A percentile compares a stretch with the other conserved stretches of the same genome.
These are phyloP conservation scores for Rapana venosa DNA, from an alignment of 2,888 invertebrate genomes.

Conservation along the genomic window DNA sequence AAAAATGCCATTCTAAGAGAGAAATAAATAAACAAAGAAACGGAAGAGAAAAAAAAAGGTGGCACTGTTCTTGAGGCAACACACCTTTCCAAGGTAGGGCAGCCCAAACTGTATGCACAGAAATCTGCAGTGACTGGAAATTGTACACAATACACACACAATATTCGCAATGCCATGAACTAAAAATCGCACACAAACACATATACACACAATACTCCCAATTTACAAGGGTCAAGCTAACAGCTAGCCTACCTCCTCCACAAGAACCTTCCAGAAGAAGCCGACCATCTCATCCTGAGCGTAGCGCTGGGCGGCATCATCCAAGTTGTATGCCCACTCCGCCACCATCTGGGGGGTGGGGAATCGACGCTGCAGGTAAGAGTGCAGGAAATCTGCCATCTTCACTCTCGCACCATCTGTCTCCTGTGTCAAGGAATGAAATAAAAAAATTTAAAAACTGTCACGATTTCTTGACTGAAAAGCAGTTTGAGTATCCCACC, in stretches of 20 bases:
- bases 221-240: too few relatives aligned
- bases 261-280: conserved; percentile 73
- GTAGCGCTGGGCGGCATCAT: conserved; percentile 75
- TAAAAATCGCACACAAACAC: too few relatives aligned
- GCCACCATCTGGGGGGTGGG: conserved; percentile 72
- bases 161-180: too few relatives aligned
- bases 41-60: too few relatives aligned
- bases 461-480: background rate
- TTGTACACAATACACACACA: too few relatives aligned
- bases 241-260: conserved; percentile 62
- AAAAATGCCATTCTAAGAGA: too few relatives aligned
- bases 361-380: conserved; percentile 72
- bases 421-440: background rate
- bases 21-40: too few relatives aligned
- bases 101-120: too few relatives aligned
- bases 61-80: too few relatives aligned
- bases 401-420: conserved; percentile 52
- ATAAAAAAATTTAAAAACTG: background rate
- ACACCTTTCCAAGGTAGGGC: too few relatives aligned
- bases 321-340: conserved; percentile 78
- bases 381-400: conserved; percentile 72
- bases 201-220: too few relatives aligned
- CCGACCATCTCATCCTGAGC: conserved; percentile 72
- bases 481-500: background rate
- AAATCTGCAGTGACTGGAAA: too few relatives aligned